Base-by-base conservation (phyloP, 2,888 invertebrate genomes). In the Trichopoda pennipes region DNA sequence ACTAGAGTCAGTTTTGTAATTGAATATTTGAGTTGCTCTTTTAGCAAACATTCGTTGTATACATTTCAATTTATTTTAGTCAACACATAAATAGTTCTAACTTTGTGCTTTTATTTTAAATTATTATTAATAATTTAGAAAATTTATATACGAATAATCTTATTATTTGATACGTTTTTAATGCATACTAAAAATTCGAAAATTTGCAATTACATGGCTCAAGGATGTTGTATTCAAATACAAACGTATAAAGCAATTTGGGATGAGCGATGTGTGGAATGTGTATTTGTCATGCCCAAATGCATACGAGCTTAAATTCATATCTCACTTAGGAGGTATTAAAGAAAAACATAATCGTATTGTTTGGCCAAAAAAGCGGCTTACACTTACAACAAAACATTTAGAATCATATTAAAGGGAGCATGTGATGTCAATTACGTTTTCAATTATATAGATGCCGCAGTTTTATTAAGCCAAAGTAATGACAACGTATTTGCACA, bases 401-500 rank as follows among this genome's bases (percentile, higher is more conserved):
- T 58, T 3, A 38, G 19, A 6, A 58, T 38, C 16, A 21, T 58
- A 0, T 21, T 60, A 17, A 21, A 21, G 38, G 58, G 38, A 38
- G 58, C 38, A 14, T 58, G 19, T 9, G 58, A 58, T 42, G 58
- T 21, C 14, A 19, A 38, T 1, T 58, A 38, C 6, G 35, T 21
- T 42, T 58, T 38, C n/a, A 38, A 19, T 4, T 58, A 58, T 21
- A 21, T 58, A 14, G 58, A 38, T 12, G 58, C 38, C 4, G 58
- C 19, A 3, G 58, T 19, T 3, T 35, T 58, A 38, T 17, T 35
- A 9, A 58, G 35, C 17, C 35, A 58, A 6, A 56, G 55, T 32
- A 32, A 56, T 12, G 55, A 9, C 17, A 32, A 32, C 14, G 12
- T 58, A 12, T 14, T 58, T 9, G 10, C 58, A 3, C 35, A 38